These are phyloP conservation scores for Drosophila tripunctata DNA, from an alignment of 2,888 invertebrate species.

Conservation along the genomic window DNA sequence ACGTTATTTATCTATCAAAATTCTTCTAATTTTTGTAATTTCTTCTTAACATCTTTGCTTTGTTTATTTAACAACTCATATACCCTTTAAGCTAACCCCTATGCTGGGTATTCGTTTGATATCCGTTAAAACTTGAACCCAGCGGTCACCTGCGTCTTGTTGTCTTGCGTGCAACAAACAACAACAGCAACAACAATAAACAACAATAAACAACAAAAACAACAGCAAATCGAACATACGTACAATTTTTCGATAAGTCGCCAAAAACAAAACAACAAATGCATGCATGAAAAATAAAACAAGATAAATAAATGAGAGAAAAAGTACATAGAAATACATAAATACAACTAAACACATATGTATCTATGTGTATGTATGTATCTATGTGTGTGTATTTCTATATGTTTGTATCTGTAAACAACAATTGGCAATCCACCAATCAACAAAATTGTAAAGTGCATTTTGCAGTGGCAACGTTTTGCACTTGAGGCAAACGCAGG, in stretches of 20 bases:
- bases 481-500: constrained; percentile 57
- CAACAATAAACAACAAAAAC: constrained; percentile 6
- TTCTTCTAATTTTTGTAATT: too few species aligned
- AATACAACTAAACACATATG: too few species aligned
- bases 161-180: constrained; percentile 53
- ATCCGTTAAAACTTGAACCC: constrained; percentile 79
- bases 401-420: constrained; percentile 23
- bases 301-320: constrained; percentile 29
- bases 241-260: constrained; percentile 66
- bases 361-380: background rate
- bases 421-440: constrained; percentile 72
- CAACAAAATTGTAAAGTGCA: constrained; percentile 77
- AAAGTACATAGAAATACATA: background rate
- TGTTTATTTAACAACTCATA: background rate
- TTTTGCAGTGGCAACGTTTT: constrained; percentile 77
- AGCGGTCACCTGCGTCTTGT: constrained; percentile 70
- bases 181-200: background rate
- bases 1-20: too few species aligned
- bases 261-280: constrained; percentile 65
- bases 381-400: background rate
- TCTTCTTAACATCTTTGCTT: background rate
- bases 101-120: constrained; percentile 53
- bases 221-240: background rate
- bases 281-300: constrained; percentile 49
- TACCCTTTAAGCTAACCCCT: background rate